Conservation (phyloP, 1,140 invertebrate genomes). For the Caerostris darwini region DNA sequence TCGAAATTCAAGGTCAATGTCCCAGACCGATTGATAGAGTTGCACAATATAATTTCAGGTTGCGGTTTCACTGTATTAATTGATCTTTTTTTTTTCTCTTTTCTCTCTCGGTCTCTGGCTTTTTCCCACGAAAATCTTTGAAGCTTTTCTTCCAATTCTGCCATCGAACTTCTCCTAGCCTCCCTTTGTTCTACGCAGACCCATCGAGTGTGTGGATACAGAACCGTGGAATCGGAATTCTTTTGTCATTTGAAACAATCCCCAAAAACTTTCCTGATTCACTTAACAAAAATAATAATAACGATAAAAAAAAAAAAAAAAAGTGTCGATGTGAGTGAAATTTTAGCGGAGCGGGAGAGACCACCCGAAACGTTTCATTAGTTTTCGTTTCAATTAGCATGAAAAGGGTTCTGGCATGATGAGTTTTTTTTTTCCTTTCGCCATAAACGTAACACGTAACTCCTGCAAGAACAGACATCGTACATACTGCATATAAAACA, state of each 20-base stretch:
- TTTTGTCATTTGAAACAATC: slow-evolving; percentile 2
- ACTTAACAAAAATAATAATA: too few species aligned
- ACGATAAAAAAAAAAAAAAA: not conserved
- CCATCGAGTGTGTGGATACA: too few species aligned
- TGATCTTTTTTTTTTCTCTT: not conserved
- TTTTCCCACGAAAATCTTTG: not conserved
- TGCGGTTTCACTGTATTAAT: slow-evolving; percentile 1
- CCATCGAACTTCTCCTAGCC: not conserved
- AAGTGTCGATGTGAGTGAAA: not conserved
- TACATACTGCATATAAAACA: too few species aligned
- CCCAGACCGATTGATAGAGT: not conserved
- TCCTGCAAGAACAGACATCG: not conserved
- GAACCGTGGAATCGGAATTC: not conserved
- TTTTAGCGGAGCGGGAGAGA: not conserved
- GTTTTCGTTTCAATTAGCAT: slow-evolving; percentile 11
- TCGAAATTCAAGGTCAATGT: not conserved
- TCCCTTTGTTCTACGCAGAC: too few species aligned
- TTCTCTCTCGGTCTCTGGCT: not conserved
- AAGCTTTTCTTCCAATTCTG: not conserved
- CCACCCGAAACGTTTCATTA: slow-evolving; percentile 28
- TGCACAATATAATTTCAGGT: not conserved
- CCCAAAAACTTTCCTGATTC: not conserved
- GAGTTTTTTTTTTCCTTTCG: not conserved
- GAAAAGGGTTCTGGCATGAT: not conserved
- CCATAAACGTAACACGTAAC: not conserved